Evolutionary conservation across 2,888 invertebrate species (phyloP).

Genomic region (Periphyllus acericola): DNA sequence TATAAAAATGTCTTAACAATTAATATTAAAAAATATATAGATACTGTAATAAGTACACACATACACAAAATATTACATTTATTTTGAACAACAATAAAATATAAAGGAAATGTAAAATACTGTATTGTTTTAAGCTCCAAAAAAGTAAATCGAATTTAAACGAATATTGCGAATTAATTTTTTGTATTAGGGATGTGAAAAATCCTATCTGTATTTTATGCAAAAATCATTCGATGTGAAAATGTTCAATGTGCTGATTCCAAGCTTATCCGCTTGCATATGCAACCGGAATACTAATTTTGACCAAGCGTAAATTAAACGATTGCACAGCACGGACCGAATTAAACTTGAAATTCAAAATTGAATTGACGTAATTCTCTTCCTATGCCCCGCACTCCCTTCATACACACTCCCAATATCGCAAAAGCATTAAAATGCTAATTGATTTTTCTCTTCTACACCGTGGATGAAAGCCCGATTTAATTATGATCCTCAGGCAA

Average conservation of each 20-base stretch:
- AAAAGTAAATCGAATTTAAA: not conserved
- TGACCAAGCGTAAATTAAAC: conserved; percentile 57
- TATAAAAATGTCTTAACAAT: not conserved
- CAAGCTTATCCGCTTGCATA: conserved; percentile 49
- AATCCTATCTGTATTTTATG: conserved; percentile 47
- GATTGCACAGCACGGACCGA: conserved; percentile 36
- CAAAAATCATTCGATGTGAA: conserved; percentile 50
- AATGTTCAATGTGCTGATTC: conserved; percentile 49
- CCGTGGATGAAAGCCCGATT: conserved; percentile 33
- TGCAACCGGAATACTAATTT: conserved; percentile 60
- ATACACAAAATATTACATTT: not conserved
- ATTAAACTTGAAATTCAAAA: conserved; percentile 53
- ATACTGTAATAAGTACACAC: not conserved
- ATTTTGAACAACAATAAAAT: not conserved
- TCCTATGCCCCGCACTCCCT: conserved; percentile 27
- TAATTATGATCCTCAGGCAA: conserved; percentile 43
- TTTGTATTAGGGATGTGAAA: not conserved
- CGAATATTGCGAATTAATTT: conserved; percentile 9
- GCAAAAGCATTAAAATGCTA: conserved; percentile 57
- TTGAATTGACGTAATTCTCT: conserved; percentile 57
- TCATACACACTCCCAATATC: conserved; percentile 39
- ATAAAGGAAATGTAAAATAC: not conserved
- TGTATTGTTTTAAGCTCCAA: not conserved
- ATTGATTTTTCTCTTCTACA: conserved; percentile 57
- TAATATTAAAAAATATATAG: not conserved